A percentile compares a stretch with the other conserved stretches of the same genome.
Conservation (phyloP, 2,888 invertebrate species). For the Apantesis nais region DNA sequence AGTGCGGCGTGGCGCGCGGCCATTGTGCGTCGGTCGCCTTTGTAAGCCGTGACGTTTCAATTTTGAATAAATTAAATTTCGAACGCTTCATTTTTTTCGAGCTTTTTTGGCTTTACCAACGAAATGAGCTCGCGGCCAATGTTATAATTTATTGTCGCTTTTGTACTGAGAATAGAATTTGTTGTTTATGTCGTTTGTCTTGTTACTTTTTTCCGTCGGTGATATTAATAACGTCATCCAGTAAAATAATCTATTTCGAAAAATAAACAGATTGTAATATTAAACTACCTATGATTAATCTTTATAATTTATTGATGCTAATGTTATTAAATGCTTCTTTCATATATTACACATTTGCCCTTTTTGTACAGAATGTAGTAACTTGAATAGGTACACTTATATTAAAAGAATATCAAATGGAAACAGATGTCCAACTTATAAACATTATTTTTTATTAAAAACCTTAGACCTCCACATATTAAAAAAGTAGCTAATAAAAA, state of each 20-base stretch:
- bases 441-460: constrained; percentile 30
- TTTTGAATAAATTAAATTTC: constrained; percentile 86
- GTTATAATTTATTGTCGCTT: constrained; percentile 80
- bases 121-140: constrained; percentile 78
- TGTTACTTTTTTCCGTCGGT: constrained; percentile 47
- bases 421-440: constrained; percentile 24
- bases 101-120: constrained; percentile 67
- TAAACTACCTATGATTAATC: constrained; percentile 29
- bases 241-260: constrained; percentile 20
- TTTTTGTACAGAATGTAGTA: constrained; percentile 7
- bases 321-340: not conserved
- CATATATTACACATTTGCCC: not conserved
- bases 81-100: constrained; percentile 83
- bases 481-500: constrained; percentile 57
- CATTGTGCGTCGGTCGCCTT: constrained; percentile 79
- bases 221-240: constrained; percentile 35
- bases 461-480: constrained; percentile 34
- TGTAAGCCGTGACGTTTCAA: constrained; percentile 84
- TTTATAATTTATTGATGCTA: not conserved
- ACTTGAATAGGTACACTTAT: not conserved
- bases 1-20: constrained; percentile 66
- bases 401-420: constrained; percentile 22
- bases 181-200: constrained; percentile 61
- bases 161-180: constrained; percentile 70
- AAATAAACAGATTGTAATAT: constrained; percentile 21